Conservation (phyloP, 2,113 vertebrate species). For the Ochotona princeps region DNA sequence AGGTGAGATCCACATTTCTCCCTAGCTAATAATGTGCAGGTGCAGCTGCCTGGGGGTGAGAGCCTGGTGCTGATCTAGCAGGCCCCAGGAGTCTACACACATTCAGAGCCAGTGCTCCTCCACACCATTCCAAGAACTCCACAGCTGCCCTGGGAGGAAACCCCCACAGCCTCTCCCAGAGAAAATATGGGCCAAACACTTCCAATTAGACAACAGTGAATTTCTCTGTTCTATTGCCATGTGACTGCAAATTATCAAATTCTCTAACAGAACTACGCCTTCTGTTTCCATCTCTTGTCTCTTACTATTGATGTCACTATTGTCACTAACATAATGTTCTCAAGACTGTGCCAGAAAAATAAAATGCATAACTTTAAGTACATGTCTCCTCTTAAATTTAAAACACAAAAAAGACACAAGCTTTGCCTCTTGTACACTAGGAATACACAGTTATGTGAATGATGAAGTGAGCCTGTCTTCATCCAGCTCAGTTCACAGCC, state of each 20-base stretch:
- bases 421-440: background rate
- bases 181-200: background rate
- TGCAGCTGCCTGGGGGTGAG: background rate
- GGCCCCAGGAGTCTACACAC: fast-evolving
- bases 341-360: background rate
- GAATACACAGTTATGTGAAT: background rate
- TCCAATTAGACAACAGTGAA: background rate
- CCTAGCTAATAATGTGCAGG: background rate
- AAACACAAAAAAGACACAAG: background rate
- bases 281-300: background rate
- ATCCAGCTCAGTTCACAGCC: background rate
- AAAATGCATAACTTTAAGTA: background rate
- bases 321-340: background rate
- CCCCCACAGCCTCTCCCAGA: background rate
- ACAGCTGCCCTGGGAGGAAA: background rate
- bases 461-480: background rate
- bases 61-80: background rate
- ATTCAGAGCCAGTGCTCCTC: background rate
- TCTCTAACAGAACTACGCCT: background rate
- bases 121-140: background rate
- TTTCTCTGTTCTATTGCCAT: background rate
- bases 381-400: background rate
- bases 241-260: background rate
- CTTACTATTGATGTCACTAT: background rate
- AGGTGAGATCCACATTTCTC: background rate